phyloP scores from a whole-genome alignment of 1,140 invertebrate genomes.

The Pseudachorutes palmiensis region DNA sequence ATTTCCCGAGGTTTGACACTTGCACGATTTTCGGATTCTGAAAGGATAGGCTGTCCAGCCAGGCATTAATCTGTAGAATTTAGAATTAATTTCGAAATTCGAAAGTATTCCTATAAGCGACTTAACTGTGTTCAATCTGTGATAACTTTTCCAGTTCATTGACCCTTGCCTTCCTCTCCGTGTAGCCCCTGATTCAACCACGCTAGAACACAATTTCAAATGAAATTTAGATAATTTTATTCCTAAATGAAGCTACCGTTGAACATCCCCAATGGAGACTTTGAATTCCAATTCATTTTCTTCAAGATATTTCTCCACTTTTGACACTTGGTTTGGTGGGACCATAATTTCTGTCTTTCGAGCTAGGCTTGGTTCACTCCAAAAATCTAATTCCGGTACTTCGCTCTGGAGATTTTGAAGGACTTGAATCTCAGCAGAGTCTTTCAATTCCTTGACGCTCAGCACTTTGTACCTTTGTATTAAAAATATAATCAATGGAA shows the following conservation, averaged over 20 bases:
- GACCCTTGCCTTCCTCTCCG: constrained; percentile 18
- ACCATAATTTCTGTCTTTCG: constrained; percentile 33
- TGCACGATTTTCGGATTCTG: constrained; percentile 24
- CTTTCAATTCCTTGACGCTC: constrained; percentile 22
- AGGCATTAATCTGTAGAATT: constrained; percentile 29
- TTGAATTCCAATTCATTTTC: constrained; percentile 23
- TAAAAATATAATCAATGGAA: constrained; percentile 8
- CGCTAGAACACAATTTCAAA: constrained; percentile 8
- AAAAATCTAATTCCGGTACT: constrained; percentile 27
- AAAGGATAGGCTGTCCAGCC: constrained; percentile 29
- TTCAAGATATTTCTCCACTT: constrained; percentile 23
- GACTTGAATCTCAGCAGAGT: constrained; percentile 24
- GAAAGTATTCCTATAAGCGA: not conserved
- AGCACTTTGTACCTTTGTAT: constrained; percentile 32
- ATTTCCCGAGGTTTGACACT: constrained; percentile 50
- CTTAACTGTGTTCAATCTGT: constrained; percentile 26
- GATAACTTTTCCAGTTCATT: constrained; percentile 37
- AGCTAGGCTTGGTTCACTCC: constrained; percentile 25
- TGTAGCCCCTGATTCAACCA: constrained; percentile 22
- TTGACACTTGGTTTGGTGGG: constrained; percentile 15
- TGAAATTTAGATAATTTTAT: constrained; percentile 1
- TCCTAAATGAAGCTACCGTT: constrained; percentile 19
- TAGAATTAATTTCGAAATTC: not conserved
- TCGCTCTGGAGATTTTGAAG: constrained; percentile 27
- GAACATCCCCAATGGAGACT: constrained; percentile 29